Evolutionary conservation across 2,888 invertebrate genomes (phyloP).

Genomic region (Volucella bombylans): DNA sequence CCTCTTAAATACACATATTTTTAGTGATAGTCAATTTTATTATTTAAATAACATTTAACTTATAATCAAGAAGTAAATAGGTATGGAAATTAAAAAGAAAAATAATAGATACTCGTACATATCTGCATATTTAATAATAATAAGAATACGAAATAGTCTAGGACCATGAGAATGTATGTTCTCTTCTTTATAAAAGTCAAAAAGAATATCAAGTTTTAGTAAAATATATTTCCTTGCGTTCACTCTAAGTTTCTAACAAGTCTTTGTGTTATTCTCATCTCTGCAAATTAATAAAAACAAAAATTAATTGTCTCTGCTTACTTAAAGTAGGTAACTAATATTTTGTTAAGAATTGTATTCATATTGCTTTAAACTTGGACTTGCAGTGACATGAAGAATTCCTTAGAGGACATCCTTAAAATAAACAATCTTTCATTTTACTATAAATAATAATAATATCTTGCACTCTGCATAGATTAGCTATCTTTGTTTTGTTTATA

Average conservation of each 20-base stretch:
- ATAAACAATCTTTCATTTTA: slow-evolving; percentile 13
- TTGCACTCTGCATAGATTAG: slow-evolving; percentile 37
- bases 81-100: not conserved
- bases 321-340: slow-evolving; percentile 29
- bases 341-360: slow-evolving; percentile 13
- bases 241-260: too few species aligned
- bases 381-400: slow-evolving; percentile 16
- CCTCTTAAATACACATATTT: not conserved
- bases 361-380: slow-evolving; percentile 52
- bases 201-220: too few species aligned
- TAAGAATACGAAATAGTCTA: not conserved
- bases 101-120: not conserved
- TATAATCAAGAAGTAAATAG: slow-evolving; percentile 10
- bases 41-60: not conserved
- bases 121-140: not conserved
- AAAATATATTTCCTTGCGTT: too few species aligned
- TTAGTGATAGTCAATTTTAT: slow-evolving; percentile 10
- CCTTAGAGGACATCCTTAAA: slow-evolving; percentile 39
- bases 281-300: not conserved
- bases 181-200: too few species aligned
- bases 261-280: not conserved
- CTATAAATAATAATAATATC: slow-evolving; percentile 16
- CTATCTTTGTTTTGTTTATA: slow-evolving; percentile 8
- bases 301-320: slow-evolving; percentile 10
- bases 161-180: too few species aligned